Percentiles rank a stretch among this genome's conserved stretches.
These are phyloP conservation scores for Pygmarrhopalites habei DNA, from an alignment of 1,140 invertebrate species.

Conservation along the genomic window DNA sequence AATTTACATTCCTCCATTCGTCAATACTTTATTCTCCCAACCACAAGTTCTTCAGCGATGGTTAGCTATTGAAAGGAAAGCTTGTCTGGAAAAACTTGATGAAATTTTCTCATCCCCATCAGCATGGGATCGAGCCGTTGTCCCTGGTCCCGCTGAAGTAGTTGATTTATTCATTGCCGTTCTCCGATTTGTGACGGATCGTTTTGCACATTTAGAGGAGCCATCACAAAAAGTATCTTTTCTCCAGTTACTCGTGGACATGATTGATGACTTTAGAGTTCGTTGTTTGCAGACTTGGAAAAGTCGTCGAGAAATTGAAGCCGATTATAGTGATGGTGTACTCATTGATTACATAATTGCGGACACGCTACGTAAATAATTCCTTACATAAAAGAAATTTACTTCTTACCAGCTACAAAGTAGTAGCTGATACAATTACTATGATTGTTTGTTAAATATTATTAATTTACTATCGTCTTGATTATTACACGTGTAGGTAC, in stretches of 20 bases:
- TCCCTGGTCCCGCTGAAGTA: slow-evolving; percentile 36
- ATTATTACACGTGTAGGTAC: too few species aligned
- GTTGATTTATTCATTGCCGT: slow-evolving; percentile 33
- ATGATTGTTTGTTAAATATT: too few species aligned
- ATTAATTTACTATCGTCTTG: too few species aligned
- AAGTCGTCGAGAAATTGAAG: slow-evolving; percentile 17
- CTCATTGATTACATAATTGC: slow-evolving; percentile 34
- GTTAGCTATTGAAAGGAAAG: slow-evolving; percentile 34
- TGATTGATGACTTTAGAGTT: slow-evolving; percentile 37
- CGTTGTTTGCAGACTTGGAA: slow-evolving; percentile 36
- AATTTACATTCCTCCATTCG: slow-evolving; percentile 29
- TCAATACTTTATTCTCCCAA: slow-evolving; percentile 36
- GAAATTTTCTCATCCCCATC: slow-evolving; percentile 35
- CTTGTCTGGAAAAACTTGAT: slow-evolving; percentile 35
- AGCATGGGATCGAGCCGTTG: slow-evolving; percentile 32
- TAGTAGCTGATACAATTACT: too few species aligned
- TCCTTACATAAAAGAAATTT: too few species aligned
- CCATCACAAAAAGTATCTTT: slow-evolving; percentile 31
- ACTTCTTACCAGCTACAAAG: too few species aligned
- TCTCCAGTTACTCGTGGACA: slow-evolving; percentile 27
- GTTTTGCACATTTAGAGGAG: slow-evolving; percentile 34
- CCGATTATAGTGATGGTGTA: slow-evolving; percentile 3
- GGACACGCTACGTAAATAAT: slow-evolving; percentile 28
- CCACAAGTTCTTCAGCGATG: slow-evolving; percentile 28
- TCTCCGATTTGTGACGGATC: slow-evolving; percentile 28